Conservation (phyloP, 2,888 invertebrate genomes). For the Limenitis camilla region DNA sequence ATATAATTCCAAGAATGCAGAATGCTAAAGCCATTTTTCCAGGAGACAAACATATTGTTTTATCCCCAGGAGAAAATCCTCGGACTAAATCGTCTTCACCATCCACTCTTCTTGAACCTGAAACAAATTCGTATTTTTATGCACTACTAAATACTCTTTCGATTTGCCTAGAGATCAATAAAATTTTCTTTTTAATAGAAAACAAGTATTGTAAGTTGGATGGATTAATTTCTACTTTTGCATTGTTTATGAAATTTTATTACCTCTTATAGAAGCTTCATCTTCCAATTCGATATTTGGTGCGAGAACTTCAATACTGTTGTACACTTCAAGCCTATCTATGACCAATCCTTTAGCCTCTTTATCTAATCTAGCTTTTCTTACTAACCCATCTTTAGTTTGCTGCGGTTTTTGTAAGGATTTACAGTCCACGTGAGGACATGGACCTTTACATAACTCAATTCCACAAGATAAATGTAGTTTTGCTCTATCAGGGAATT, state of each 20-base stretch:
- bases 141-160: no score
- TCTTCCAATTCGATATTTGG: slow-evolving; percentile 84
- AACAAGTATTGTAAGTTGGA: no score
- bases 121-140: no score
- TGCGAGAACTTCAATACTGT: slow-evolving; percentile 85
- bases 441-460: slow-evolving; percentile 82
- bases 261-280: slow-evolving; percentile 67
- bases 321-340: slow-evolving; percentile 83
- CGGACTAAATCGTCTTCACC: slow-evolving; percentile 56
- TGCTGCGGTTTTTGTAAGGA: slow-evolving; percentile 60
- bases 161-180: no score
- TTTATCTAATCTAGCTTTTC: slow-evolving; percentile 65
- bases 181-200: no score
- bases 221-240: no score
- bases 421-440: slow-evolving; percentile 76
- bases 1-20: slow-evolving; percentile 81
- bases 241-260: no score
- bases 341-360: slow-evolving; percentile 75
- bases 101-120: slow-evolving; percentile 65
- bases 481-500: slow-evolving; percentile 86
- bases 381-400: slow-evolving; percentile 59
- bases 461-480: slow-evolving; percentile 85
- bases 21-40: slow-evolving; percentile 85
- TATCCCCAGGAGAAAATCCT: slow-evolving; percentile 73
- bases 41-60: slow-evolving; percentile 82